Evolutionary conservation across 2,797 vertebrate species (phyloP), one percentile per base, ranked within the genome.

Genomic region (Artibeus jamaicensis): DNA sequence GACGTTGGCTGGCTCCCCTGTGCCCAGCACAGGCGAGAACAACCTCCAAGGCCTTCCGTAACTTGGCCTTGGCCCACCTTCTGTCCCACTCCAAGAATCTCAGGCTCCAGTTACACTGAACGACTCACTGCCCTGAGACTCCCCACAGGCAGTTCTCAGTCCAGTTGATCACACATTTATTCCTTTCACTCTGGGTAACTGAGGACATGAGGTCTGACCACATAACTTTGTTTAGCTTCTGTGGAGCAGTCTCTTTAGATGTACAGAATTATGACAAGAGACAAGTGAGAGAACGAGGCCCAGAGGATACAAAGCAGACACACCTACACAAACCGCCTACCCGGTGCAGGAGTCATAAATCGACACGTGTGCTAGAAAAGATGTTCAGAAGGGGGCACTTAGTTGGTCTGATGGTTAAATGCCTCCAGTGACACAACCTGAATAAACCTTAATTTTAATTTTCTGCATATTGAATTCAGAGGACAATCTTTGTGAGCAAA

Each of bases 11-110:
- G 1, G 55, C 53, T 55, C 37, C 53, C 53, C 55, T n/a, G 24
- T 15, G 48, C 83, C 22, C 22, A 19, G 37, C 0, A 0, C 14
- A 34, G 24, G 18, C 50, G 14, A 79, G 24, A 2, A 53, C 14
- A 12, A 34, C 77, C 79, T 86, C 91, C n/a, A 4, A 73, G 55
- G 70, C 21, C 62, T 84, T 48, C 62, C 46, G 14, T n/a, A 67
- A 59, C 85, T 87, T 57, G 71, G 76, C 62, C 48, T 68, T 29
- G 2, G 53, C 44, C 48, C 67, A 24, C 79, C 29, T 94, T 84
- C 44, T 29, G 53, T 95, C 81, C 57, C 11, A 50, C 77, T 86
- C 34, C n/a, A 44, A 70, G 73, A 92, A 53, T 77, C 74, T 84
- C 48, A 39, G 42, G 70, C 24, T 96, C 74, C 70, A 24, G 50